Evolutionary conservation across 2,797 vertebrate genomes (phyloP), one percentile per base, ranked within the genome.

Genomic region (Acomys russatus): DNA sequence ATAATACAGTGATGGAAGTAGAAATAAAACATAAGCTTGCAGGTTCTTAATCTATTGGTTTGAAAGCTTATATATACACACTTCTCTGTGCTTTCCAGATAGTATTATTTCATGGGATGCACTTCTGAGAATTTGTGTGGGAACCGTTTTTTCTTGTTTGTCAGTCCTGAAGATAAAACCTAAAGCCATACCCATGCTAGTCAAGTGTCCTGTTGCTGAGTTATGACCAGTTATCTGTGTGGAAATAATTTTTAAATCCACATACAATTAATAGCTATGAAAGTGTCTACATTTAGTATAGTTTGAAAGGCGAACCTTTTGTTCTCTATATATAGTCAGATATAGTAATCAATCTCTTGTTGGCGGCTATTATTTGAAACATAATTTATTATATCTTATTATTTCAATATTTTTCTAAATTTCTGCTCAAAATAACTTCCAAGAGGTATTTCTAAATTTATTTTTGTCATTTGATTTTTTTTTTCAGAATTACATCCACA

Each of bases 401-500:
- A 70, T 93, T 90, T 38, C n/a, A 95, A 44, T 66, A 78, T 30
- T 28, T 94, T 74, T 54, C 15, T 90, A 88, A 94, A 88, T 92
- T 96, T 95, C 56, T 92, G 14, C 59, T 73, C n/a, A 68, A 17
- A 95, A 95, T 90, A 78, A 70, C 80, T 88, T 92, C 18, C 38
- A 95, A 79, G 49, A 93, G 17, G 8, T 88, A 82, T 71, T 96
- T 38, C 68, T 33, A n/a, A 78, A 33, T 90, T 96, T 76, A 82
- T 79, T 95, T 97, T 83, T 95, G 84, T 84, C 70, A 83, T 87
- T 96, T 96, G 51, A 94, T 92, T 96, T 96, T 91, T 96, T 84
- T 88, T 95, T 97, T 78, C n/a, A 90, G 89, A 92, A 91, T 92
- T 92, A 38, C 35, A 93, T 86, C 96, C 96, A 95, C 96, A 93